Evolutionary conservation across 2,888 invertebrate species (phyloP), one percentile per base, ranked within the genome.

Genomic region (Venustoraphidia nigricollis): DNA sequence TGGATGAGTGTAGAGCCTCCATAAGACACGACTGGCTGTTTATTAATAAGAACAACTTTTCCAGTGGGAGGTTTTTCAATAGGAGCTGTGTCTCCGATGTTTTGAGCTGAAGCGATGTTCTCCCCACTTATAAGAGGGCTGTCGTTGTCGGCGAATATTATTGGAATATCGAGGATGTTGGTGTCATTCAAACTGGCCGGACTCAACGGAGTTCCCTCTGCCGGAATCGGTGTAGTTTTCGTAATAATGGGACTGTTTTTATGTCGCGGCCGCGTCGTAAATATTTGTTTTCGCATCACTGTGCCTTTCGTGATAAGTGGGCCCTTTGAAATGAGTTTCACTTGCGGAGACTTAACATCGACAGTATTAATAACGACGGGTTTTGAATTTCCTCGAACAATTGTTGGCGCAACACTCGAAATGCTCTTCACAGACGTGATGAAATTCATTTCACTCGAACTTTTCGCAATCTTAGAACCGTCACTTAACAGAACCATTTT

Each of bases 81-180:
- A 42, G 14, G 11, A 42, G 42, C 17, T 14, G 47, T 46, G 42
- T 36, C 35, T 45, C 37, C 35, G 9, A 45, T 46, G n/a, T 50
- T 49, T 13, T 53, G 45, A 2, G 51, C 51, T 2, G 51, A 11
- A 38, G 45, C 11, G 6, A 48, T 37, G 14, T 42, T 49, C 46
- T 52, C 50, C 44, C 34, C 36, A 9, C n/a, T 36, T n/a, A 38
- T 38, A 6, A 44, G 37, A 13, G 48, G 44, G 13, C 50, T 47
- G 11, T 54, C 49, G 17, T 75, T 77, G 54, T 79, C 79, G 1
- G 79, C 79, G 59, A 79, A 79, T 50, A 79, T 73, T 54, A 79
- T 79, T 1, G 79, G 79, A 59, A 79, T 70, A 57, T 79, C 78
- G 57, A 78, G 69, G 42, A 79, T 79, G 57, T 76, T 78, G 50